Base-by-base conservation (phyloP, 2,797 vertebrate species). In the Cercopithecus neglectus region DNA sequence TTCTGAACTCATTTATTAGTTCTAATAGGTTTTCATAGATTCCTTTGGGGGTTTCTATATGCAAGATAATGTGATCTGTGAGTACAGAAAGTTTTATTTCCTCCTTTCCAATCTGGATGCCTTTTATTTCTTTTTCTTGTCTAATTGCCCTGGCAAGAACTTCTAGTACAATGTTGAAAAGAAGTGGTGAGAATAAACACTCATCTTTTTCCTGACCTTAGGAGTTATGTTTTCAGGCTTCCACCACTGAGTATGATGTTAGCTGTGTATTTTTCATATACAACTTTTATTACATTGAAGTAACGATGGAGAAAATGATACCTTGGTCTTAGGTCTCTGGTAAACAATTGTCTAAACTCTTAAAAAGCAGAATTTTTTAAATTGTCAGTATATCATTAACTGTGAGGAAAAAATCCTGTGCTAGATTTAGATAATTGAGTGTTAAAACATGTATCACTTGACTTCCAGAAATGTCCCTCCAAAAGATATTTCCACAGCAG, bases 331-430 rank as follows among this genome's bases (percentile, higher is more conserved):
- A 44, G 21, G 44, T 61, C 22, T 59, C 79, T 16, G 5, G 48
- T 36, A 78, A 50, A 57, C 33, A 33, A 1, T 16, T 33, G 28
- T 33, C 44, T 50, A 19, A 85, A 84, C n/a, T 89, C 33, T 44
- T 53, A 19, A 53, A 64, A 57, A 79, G 21, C 41, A 74, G 44
- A 78, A 9, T 17, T 30, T 30, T 44, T 55, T n/a, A 8, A 80
- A 44, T 2, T 82, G 64, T 30, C 76, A 53, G 2, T 26, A 41
- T 0, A n/a, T 11, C 17, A 2, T 26, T 19, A 82, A n/a, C 36
- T 9, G 17, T n/a, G 28, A 22, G 33, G 11, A 0, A 33, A 0
- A 33, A 28, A 2, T 30, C 22, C 39, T 30, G 28, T 12, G 7
- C 79, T 16, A 4, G 55, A 48, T 36, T 8, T 33, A 36, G 33